Evolutionary conservation across 2,888 invertebrate species (phyloP), one percentile per base, ranked within the genome.

Genomic region (Thera obeliscata): DNA sequence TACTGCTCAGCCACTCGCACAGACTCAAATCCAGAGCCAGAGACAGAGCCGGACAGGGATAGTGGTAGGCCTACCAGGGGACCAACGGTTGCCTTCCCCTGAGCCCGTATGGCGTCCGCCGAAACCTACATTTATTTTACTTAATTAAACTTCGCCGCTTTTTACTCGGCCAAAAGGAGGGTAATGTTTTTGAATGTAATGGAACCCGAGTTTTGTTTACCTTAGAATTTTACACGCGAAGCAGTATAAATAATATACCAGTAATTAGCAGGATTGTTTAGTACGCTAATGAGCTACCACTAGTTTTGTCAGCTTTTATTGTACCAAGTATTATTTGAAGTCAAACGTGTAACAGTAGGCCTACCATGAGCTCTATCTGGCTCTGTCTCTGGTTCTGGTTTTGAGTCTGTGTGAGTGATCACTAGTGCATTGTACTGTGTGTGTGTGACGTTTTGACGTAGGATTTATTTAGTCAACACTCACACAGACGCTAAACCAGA

Each of bases 61-160:
- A 22, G 22, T 22, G 22, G 22, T 22, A 22, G 22, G 22, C 22
- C 1, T 22, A 22, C 22, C 22, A 1, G 22, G 41, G 41, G 41
- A 0, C 41, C 3, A 41, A 7, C 41, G 41, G 41, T 41, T 1
- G 5, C 12, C 11, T 6, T n/a, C 65, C 50, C 65, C 9, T 3
- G 36, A 46, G 50, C 56, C 38, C 60, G 43, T 56, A 56, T 43
- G 41, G 43, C 43, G 9, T 9, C 56, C 65, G 60, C 60, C 60
- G 55, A 62, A 72, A 59, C 65, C 60, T 60, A 65, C 61, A 71
- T 65, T 66, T 66, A 41, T 58, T 61, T 35, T 8, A 8, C 61
- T 63, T 59, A 70, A 70, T 69, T 66, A 64, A 64, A 67, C 60
- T 70, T 69, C 57, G 52, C 52, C 57, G 52, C 57, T 66, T 68